A percentile compares a stretch with the other conserved stretches of the same genome.
phyloP scores from a whole-genome alignment of 2,113 vertebrate species.

The Catharus bicknelli region DNA sequence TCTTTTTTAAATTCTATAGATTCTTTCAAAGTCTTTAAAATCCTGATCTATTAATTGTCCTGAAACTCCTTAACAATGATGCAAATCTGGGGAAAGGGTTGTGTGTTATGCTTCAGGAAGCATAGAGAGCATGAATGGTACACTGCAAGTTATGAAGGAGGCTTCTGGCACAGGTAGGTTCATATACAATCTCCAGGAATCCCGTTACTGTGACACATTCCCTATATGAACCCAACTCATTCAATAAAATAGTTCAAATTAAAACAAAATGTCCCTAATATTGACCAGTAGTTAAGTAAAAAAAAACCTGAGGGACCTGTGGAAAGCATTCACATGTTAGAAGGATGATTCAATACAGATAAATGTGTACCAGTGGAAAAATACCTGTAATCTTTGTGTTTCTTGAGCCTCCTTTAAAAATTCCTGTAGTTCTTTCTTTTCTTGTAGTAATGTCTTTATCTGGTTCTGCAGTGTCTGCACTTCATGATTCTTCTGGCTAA shows the following conservation, averaged over 20 bases:
- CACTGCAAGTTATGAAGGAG: not conserved
- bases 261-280: not conserved
- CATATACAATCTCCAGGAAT: not conserved
- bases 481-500: constrained; percentile 79
- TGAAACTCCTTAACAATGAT: not conserved
- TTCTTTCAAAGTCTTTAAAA: not conserved
- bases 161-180: not conserved
- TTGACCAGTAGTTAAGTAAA: not conserved
- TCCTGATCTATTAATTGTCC: not conserved
- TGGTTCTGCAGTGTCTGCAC: constrained; percentile 72
- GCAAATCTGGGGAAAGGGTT: not conserved
- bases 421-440: constrained; percentile 69
- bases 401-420: constrained; percentile 77
- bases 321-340: not conserved
- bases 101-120: not conserved
- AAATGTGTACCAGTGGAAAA: not conserved
- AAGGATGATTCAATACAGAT: not conserved
- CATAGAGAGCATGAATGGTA: not conserved
- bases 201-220: not conserved
- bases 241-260: not conserved
- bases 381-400: constrained; percentile 79
- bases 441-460: constrained; percentile 70
- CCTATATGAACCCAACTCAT: not conserved
- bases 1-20: not conserved
- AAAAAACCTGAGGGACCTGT: not conserved